Evolutionary conservation across 2,888 invertebrate species (phyloP), one percentile per base, ranked within the genome.

Genomic region (Sminthurides aquaticus): DNA sequence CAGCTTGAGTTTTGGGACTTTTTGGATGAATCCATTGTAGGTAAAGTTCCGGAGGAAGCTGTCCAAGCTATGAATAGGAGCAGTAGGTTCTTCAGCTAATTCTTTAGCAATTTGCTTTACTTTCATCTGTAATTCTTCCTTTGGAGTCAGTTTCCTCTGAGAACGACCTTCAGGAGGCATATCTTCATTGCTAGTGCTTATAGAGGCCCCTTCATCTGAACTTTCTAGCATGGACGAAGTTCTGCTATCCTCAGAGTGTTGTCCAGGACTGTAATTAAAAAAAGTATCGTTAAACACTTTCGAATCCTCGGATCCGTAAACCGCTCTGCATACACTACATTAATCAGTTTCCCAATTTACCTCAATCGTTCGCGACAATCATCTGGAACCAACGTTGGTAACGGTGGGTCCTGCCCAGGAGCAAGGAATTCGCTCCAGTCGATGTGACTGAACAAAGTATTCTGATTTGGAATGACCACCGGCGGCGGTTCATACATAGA

Each of bases 361-460:
- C 60, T 54, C 34, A 64, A 27, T 26, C 57, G 48, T 24, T 57
- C 22, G 54, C 60, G 34, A 8, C 62, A 59, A 34, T 66, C 66
- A 49, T 66, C 65, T 24, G 70, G 70, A 48, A 74, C 71, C 22
- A 63, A 63, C 2, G 69, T 72, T 2, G 71, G 71, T 8, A 69
- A 71, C n/a, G 74, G 74, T 27, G 74, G 74, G 0, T 49, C 26
- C 28, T 65, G 59, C 20, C 74, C 74, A 24, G 74, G 74, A 34
- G 71, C 67, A 49, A 74, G 55, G 52, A 74, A 74, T 27, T 73
- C 71, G 15, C 68, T 70, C 74, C 74, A 74, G 27, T 72, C 68
- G 57, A 74, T 74, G 59, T 74, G 74, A 57, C 60, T 69, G 54
- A 74, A 74, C 0, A 74, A 65, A 0, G 74, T 74, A 29, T 74